A percentile compares a stretch with the other conserved stretches of the same genome.
Conservation (phyloP, 2,888 invertebrate species). For the Arrhopalites spinosus region DNA sequence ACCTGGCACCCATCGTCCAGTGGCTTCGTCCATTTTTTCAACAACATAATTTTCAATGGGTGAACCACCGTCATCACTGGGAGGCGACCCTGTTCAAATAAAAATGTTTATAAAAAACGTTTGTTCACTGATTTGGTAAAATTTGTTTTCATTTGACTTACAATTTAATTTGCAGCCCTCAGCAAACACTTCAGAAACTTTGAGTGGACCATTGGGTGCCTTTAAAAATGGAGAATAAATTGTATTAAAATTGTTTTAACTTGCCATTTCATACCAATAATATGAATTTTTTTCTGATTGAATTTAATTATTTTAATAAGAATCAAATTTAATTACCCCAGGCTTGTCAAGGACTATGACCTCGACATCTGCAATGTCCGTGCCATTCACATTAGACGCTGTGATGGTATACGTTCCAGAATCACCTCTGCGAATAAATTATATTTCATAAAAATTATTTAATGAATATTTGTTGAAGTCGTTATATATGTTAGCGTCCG, state of each 20-base stretch:
- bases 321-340: neutral
- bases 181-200: slow-evolving; percentile 85
- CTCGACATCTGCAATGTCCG: slow-evolving; percentile 89
- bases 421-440: no score
- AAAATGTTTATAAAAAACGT: no score
- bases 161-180: slow-evolving; percentile 88
- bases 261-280: neutral
- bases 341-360: slow-evolving; percentile 89
- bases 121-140: no score
- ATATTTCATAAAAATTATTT: no score
- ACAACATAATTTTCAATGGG: slow-evolving; percentile 28
- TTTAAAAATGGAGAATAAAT: neutral
- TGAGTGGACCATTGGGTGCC: slow-evolving; percentile 77
- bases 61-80: slow-evolving; percentile 80
- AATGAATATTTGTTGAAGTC: no score
- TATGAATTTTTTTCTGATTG: neutral
- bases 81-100: no score
- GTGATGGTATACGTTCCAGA: slow-evolving; percentile 89
- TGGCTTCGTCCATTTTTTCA: slow-evolving; percentile 92
- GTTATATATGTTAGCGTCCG: no score
- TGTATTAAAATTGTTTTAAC: neutral
- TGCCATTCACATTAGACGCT: slow-evolving; percentile 93
- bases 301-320: neutral
- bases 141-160: no score
- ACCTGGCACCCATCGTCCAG: slow-evolving; percentile 86